These are phyloP conservation scores for Dendrolimus pini DNA, from an alignment of 2,888 invertebrate species.

Conservation along the genomic window DNA sequence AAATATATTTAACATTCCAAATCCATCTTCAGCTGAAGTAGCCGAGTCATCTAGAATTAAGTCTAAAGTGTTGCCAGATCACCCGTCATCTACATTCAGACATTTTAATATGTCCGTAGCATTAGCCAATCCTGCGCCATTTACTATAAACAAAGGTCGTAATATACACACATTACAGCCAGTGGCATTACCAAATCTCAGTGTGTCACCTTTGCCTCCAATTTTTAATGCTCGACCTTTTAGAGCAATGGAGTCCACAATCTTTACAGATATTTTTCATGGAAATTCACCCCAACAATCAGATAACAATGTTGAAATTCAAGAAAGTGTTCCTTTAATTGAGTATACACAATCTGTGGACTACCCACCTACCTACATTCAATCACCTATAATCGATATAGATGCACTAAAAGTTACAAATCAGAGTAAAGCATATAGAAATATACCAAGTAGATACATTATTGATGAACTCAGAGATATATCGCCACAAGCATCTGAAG, in stretches of 20 bases:
- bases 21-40: slow-evolving; percentile 49
- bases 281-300: slow-evolving; percentile 45
- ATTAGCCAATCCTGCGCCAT: slow-evolving; percentile 61
- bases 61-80: slow-evolving; percentile 50
- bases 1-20: slow-evolving; percentile 41
- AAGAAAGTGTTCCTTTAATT: slow-evolving; percentile 80
- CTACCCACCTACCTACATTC: slow-evolving; percentile 82
- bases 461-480: slow-evolving; percentile 65
- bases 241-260: slow-evolving; percentile 38
- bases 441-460: slow-evolving; percentile 53
- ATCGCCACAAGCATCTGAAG: slow-evolving; percentile 71
- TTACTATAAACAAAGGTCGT: slow-evolving; percentile 58
- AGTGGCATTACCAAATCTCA: slow-evolving; percentile 80
- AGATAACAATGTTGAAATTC: slow-evolving; percentile 65
- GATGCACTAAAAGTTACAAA: slow-evolving; percentile 46
- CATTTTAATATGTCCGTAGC: slow-evolving; percentile 47
- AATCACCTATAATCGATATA: slow-evolving; percentile 82
- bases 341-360: slow-evolving; percentile 83
- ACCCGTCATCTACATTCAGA: slow-evolving; percentile 15
- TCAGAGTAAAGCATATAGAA: slow-evolving; percentile 55
- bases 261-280: slow-evolving; percentile 35
- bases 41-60: slow-evolving; percentile 62
- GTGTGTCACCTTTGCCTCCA: slow-evolving; percentile 77
- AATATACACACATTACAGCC: slow-evolving; percentile 72
- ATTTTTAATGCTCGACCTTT: slow-evolving; percentile 79